Evolutionary conservation across 2,888 invertebrate genomes (phyloP).

Genomic region (Rosalia funebris): DNA sequence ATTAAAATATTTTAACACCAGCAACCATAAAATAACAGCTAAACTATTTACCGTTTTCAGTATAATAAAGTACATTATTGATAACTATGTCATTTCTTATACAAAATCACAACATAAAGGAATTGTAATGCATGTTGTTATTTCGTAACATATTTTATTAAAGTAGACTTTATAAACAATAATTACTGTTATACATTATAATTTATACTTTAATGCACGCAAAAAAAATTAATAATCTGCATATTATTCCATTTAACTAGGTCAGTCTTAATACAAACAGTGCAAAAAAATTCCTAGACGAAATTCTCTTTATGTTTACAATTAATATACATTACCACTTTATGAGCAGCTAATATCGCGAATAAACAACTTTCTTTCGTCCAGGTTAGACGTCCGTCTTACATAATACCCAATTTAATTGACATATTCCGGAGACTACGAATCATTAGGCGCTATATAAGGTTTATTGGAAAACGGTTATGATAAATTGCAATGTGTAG

Average conservation of each 20-base stretch:
- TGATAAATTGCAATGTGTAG: slow-evolving; percentile 19
- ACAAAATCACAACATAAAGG: too few species aligned
- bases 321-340: slow-evolving; percentile 16
- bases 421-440: slow-evolving; percentile 16
- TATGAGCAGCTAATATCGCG: slow-evolving; percentile 12
- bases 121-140: too few species aligned
- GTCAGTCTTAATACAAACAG: not conserved
- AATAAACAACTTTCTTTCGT: slow-evolving; percentile 13
- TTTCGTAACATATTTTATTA: too few species aligned
- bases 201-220: too few species aligned
- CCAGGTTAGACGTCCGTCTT: not conserved
- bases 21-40: too few species aligned
- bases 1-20: too few species aligned
- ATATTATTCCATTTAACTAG: not conserved
- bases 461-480: slow-evolving; percentile 7
- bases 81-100: too few species aligned
- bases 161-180: too few species aligned
- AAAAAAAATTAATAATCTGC: not conserved
- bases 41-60: too few species aligned
- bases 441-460: slow-evolving; percentile 15
- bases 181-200: too few species aligned
- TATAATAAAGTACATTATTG: too few species aligned
- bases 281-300: not conserved
- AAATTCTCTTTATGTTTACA: slow-evolving; percentile 4
- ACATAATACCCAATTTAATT: not conserved